These are phyloP conservation scores for Drosophila nannoptera DNA, from an alignment of 1,140 invertebrate genomes.

Conservation along the genomic window DNA sequence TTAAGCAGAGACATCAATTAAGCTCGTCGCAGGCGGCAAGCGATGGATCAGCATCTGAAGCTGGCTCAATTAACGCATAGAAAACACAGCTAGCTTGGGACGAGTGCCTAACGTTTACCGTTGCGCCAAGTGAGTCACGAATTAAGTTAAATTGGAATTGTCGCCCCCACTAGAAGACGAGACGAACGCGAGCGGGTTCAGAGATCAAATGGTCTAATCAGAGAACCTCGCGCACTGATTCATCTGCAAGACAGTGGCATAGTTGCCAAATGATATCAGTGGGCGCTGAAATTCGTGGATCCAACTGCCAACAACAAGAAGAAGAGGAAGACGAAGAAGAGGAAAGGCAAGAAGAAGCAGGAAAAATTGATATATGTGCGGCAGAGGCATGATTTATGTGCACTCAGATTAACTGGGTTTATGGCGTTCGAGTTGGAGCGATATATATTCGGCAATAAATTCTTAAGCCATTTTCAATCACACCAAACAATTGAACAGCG, in stretches of 20 bases:
- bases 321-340: too few relatives aligned
- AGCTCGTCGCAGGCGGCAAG: slow-evolving; percentile 25
- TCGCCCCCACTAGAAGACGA: slow-evolving; percentile 48
- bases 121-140: slow-evolving; percentile 55
- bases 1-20: slow-evolving; percentile 36
- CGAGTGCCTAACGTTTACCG: slow-evolving; percentile 16
- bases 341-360: too few relatives aligned
- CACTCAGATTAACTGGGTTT: slow-evolving; percentile 27
- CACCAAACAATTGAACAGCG: slow-evolving; percentile 75
- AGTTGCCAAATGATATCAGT: slow-evolving; percentile 63
- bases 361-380: slow-evolving; percentile 11
- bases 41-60: slow-evolving; percentile 35
- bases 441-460: slow-evolving; percentile 75
- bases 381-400: slow-evolving; percentile 36
- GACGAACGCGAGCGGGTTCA: slow-evolving; percentile 44
- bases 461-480: slow-evolving; percentile 73
- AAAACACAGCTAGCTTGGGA: slow-evolving; percentile 33
- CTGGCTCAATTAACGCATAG: slow-evolving; percentile 60
- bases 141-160: slow-evolving; percentile 69
- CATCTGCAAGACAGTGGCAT: slow-evolving; percentile 42
- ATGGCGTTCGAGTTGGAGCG: slow-evolving; percentile 7
- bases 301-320: slow-evolving; percentile 1
- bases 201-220: slow-evolving; percentile 64
- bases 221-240: slow-evolving; percentile 59
- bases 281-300: slow-evolving; percentile 27